Base-by-base conservation (phyloP, 2,113 vertebrate genomes). In the Caloenas nicobarica region DNA sequence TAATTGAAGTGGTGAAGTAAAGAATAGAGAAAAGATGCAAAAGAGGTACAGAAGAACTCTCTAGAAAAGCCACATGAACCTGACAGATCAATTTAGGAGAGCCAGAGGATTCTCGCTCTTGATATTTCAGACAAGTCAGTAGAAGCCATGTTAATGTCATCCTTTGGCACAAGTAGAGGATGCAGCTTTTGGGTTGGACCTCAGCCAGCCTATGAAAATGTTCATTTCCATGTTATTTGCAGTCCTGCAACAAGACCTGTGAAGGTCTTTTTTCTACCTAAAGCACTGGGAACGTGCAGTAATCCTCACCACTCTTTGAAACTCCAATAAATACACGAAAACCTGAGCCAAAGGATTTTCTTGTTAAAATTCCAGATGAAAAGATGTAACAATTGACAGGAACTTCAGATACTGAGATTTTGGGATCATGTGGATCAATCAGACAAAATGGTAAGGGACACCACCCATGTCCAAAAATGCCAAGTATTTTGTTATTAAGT, bases 191-290 rank as follows among this genome's bases (percentile, higher is more conserved):
- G 24, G 10, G 21, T 69, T 13, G 17, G 56, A 8, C 14, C 60
- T 57, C 28, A 73, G 4, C 7, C 33, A 79, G 24, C 21, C 1
- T 4, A 69, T 38, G 62, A 34, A 57, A 62, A 68, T 13, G 2
- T 10, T 68, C 0, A 0, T 73, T 62, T 87, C 40, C 33, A 31
- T 2, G 1, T n/a, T 68, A 14, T 46, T 74, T 91, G 38, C 46
- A 44, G n/a, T 60, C 70, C 40, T 72, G 13, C 31, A 77, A 22
- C 1, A 3, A 76, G 22, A 44, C 22, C 26, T 17, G 46, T 66
- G n/a, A 66, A 79, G 38, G 34, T 9, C 7, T 33, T 25, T 66
- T 48, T 42, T 29, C 40, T 48, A 50, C 31, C n/a, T 60, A 22
- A 82, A 72, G 24, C 33, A n/a, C 24, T 26, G 23, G 24, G 25